Evolutionary conservation across 2,113 vertebrate species (phyloP), one percentile per base, ranked within the genome.

Genomic region (Pachyramphus minor): DNA sequence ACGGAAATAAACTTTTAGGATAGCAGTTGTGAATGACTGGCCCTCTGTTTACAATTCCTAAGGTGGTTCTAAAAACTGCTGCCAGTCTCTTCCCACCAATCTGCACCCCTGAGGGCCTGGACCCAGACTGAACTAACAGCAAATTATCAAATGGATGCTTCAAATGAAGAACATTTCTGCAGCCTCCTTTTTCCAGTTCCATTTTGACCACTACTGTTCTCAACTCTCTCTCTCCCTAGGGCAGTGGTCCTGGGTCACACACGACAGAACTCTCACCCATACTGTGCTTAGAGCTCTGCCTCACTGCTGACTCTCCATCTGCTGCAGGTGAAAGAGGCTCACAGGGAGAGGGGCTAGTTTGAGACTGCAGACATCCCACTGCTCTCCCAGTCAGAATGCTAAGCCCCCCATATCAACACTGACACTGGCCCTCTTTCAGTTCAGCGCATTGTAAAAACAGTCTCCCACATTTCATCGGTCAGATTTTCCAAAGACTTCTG

Each of bases 31-130:
- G 39, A 77, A 44, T 13, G 45, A 39, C 14, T 49, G 31, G 22
- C 31, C 9, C 19, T 37, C 45, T 37, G 14, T 62, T 62, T 74
- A 49, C 49, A 81, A 33, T 44, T 45, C 15, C 35, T 66, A 52
- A 71, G 41, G n/a, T 27, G 42, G 62, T 6, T 31, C 8, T 68
- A 58, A 62, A 77, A 84, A 44, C 22, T 62, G 31, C 45, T 69
- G 28, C 19, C 55, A 71, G 55, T 30, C 22, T 89, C 25, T 67
- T 84, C 33, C 56, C 75, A 68, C 23, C 24, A 56, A 73, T 60
- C 33, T 23, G 20, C 14, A 73, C 1, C 4, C 5, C 52, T 28
- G 45, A 62, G 60, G 14, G 28, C 24, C 37, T 0, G 0, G 19
- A 47, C 12, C 22, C 55, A 66, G 68, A 17, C 14, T 0, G 1